Base-by-base conservation (phyloP, 2,888 invertebrate genomes). In the Physocephala rufipes region DNA sequence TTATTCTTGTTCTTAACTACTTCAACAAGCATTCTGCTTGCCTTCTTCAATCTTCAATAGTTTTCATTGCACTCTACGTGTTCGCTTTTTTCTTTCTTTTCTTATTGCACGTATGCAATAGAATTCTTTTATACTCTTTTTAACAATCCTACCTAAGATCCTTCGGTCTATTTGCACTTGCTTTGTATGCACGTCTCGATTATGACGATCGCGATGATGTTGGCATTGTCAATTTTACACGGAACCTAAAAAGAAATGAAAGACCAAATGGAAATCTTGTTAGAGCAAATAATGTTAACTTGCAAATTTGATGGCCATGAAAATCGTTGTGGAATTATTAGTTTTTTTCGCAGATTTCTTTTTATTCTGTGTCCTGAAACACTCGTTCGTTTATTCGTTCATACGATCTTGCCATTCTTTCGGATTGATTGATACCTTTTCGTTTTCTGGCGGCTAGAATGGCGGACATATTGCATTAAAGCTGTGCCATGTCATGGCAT, bases 221-320 rank as follows among this genome's bases (percentile, higher is more conserved):
- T 26, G 1, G 55, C 26, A 55, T 15, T 15, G 55, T 26, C 55
- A 19, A 9, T 55, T n/a, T 13, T 24, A 13, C 55, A 55, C 26
- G 19, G 64, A 63, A 28, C 19, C n/a, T 12, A 43, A n/a, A n/a
- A n/a, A n/a, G 9, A 36, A 36, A 4, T 36, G 36, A 36, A 36
- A 16, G 58, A 24, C 45, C 43, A 74, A 68, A 73, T 73, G 74
- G 77, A 73, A 77, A 81, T 82, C 84, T 82, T 81, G 83, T 83
- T 84, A 82, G 82, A 81, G 81, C 78, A 84, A 82, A 83, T 84
- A 82, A 82, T 36, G 36, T 36, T 83, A 82, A 82, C 82, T 83
- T 84, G 84, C 82, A 82, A 84, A 81, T 84, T 81, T 82, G 84
- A 82, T 82, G 81, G 80, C 81, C 78, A 78, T 80, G 80, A 79